Percentiles rank a stretch among this genome's conserved stretches.
These are phyloP conservation scores for Iselma pallidipennis DNA, from an alignment of 2,888 invertebrate genomes.

Conservation along the genomic window DNA sequence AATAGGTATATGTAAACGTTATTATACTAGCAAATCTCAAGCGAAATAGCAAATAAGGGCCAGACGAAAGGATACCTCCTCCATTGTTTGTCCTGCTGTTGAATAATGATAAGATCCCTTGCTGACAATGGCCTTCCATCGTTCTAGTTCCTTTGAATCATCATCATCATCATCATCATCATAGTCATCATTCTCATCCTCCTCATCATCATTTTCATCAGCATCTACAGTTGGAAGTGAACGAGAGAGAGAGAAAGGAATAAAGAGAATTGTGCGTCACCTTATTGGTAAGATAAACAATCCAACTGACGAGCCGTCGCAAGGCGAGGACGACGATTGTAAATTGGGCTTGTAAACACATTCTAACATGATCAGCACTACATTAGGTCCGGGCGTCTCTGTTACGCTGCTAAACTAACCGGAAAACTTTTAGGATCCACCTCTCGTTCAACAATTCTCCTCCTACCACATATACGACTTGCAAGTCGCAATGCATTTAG, in stretches of 20 bases:
- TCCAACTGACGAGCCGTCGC: slow-evolving; percentile 51
- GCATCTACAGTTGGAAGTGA: background rate
- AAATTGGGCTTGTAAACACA: slow-evolving; percentile 58
- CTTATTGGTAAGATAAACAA: slow-evolving; percentile 55
- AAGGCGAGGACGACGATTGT: slow-evolving; percentile 55
- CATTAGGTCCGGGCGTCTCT: slow-evolving; percentile 55
- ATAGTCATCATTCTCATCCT: too few relatives aligned
- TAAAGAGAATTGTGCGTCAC: slow-evolving; percentile 40
- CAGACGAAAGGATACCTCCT: too few relatives aligned
- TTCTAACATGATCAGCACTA: slow-evolving; percentile 59
- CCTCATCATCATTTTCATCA: background rate
- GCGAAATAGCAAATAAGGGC: too few relatives aligned
- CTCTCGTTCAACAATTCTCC: slow-evolving; percentile 7
- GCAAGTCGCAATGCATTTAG: too few relatives aligned
- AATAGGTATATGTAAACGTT: too few relatives aligned
- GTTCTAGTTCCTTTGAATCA: too few relatives aligned
- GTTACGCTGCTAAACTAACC: slow-evolving; percentile 55
- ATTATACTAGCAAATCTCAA: too few relatives aligned
- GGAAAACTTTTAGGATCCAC: slow-evolving; percentile 43
- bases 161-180: too few relatives aligned
- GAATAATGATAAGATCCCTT: too few relatives aligned
- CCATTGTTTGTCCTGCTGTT: too few relatives aligned
- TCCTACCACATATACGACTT: background rate
- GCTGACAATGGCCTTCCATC: too few relatives aligned
- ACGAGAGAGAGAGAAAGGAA: background rate